Base-by-base conservation (phyloP, 1,140 invertebrate genomes). In the Lucilia cuprina region DNA sequence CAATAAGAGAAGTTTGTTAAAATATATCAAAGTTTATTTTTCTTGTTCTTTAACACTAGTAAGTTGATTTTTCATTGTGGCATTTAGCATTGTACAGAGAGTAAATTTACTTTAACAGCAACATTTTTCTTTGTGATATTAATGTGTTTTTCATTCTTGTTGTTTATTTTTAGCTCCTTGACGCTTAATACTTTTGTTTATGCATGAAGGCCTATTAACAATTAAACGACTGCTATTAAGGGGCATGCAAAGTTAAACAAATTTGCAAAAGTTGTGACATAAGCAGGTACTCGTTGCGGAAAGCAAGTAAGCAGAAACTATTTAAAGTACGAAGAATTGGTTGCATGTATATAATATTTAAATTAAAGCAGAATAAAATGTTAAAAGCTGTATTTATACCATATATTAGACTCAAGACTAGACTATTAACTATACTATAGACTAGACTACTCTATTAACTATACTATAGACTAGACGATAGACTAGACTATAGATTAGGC, bases 151-250 rank as follows among this genome's bases (percentile, higher is more conserved):
- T 30, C 25, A 2, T 30, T 30, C 25, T 30, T 30, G 25, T 30
- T 30, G 25, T 30, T 30, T 30, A n/a, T 30, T 30, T 55, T 55
- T 55, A 55, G 12, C 17, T 55, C 50, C 50, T 55, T 70, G 50
- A 8, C 13, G 50, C 19, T 70, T 19, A 9, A 70, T 70, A 13
- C 60, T 70, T 70, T 65, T 65, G 60, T 65, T 65, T 70, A 70
- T 70, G 60, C 60, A 70, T 70, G 60, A 65, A 65, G 60, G 60
- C 60, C 60, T 65, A 65, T 65, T 65, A 65, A 65, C 60, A 65
- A 65, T 65, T 65, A 65, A 65, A n/a, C 19, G 60, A 65, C 3
- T n/a, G 60, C 60, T 65, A 65, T 65, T 65, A 65, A 65, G 60
- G 60, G 50, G 19, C n/a, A 65, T n/a, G 60, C 9, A 4, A 65